phyloP scores from a whole-genome alignment of 2,113 vertebrate species.

The Oostethus manadensis region DNA sequence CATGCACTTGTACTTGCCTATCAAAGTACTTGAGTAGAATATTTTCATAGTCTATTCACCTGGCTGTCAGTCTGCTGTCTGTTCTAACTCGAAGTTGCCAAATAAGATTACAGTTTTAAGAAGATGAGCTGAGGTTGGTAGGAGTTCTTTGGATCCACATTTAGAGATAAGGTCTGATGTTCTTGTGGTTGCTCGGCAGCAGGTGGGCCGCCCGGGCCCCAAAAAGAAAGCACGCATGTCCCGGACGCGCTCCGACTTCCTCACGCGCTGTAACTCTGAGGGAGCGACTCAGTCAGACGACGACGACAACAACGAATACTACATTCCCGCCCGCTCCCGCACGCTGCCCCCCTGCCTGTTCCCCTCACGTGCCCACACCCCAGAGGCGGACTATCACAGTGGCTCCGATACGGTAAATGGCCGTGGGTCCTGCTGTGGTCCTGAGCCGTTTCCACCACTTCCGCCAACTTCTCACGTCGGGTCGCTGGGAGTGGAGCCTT shows the following conservation, averaged over 20 bases:
- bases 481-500: slow-evolving; percentile 24
- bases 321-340: slow-evolving; percentile 82
- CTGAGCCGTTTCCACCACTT: slow-evolving; percentile 15
- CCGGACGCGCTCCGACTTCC: slow-evolving; percentile 97
- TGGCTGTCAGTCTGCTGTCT: too few species aligned
- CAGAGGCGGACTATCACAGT: slow-evolving; percentile 88
- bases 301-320: slow-evolving; percentile 78
- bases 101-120: not conserved
- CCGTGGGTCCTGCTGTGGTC: slow-evolving; percentile 4
- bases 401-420: slow-evolving; percentile 98
- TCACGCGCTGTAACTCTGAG: slow-evolving; percentile 93
- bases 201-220: slow-evolving; percentile 78
- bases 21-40: too few species aligned
- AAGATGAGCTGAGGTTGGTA: not conserved
- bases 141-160: not conserved
- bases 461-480: slow-evolving; percentile 10
- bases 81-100: too few species aligned
- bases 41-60: too few species aligned
- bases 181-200: slow-evolving; percentile 69
- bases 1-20: too few species aligned
- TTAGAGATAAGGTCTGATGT: slow-evolving; percentile 44
- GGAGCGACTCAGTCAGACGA: slow-evolving; percentile 90
- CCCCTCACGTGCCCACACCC: slow-evolving; percentile 67
- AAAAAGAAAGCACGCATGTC: slow-evolving; percentile 99
- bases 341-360: slow-evolving; percentile 73